Evolutionary conservation across 1,140 invertebrate species (phyloP).

Genomic region (Papilio polyxenes): DNA sequence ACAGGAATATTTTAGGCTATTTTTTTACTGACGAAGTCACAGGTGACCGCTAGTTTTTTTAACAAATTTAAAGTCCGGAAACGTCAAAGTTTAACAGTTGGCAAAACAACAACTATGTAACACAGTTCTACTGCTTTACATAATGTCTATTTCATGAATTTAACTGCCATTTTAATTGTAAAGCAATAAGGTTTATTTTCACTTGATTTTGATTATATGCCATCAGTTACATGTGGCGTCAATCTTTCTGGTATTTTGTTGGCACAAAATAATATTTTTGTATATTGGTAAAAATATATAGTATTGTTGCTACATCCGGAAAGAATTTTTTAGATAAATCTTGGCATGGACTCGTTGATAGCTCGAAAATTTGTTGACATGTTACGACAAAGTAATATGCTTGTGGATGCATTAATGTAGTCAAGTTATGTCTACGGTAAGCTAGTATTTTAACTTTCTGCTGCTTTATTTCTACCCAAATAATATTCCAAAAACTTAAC

Average conservation of each 20-base stretch:
- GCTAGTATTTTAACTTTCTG: too few species aligned
- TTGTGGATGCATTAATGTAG: too few species aligned
- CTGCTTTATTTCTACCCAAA: too few species aligned
- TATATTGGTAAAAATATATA: not conserved
- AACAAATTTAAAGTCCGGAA: not conserved
- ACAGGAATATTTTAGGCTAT: too few species aligned
- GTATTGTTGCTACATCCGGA: not conserved
- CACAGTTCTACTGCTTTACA: not conserved
- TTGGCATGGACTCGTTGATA: not conserved
- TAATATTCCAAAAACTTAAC: too few species aligned
- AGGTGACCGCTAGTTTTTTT: too few species aligned
- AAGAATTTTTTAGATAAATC: not conserved
- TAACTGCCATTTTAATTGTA: constrained; percentile 2
- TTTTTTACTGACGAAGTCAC: too few species aligned
- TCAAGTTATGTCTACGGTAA: not conserved
- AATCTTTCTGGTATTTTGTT: constrained; percentile 6
- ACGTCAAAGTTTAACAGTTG: not conserved
- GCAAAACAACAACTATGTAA: constrained; percentile 4
- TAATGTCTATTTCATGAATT: not conserved
- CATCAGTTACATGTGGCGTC: not conserved
- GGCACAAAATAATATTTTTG: not conserved
- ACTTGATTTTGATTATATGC: not conserved
- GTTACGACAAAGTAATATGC: not conserved
- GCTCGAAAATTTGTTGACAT: not conserved
- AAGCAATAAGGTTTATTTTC: not conserved